phyloP scores from a whole-genome alignment of 2,797 vertebrate genomes.

The Micromesistius poutassou region DNA sequence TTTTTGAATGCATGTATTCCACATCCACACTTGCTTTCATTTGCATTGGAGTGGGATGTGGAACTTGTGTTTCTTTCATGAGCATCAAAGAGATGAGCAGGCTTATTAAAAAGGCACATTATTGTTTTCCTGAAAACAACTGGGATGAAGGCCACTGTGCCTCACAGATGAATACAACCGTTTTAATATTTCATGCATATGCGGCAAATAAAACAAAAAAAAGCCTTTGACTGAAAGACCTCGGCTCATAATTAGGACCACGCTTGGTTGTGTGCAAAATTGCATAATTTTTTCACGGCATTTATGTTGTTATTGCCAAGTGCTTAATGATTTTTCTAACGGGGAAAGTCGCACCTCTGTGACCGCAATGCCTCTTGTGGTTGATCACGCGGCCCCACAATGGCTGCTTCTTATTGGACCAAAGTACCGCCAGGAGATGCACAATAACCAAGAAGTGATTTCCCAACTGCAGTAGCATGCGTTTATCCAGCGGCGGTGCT shows the following conservation, averaged over 20 bases:
- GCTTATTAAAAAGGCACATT: conserved; percentile 3
- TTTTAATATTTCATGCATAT: conserved; percentile 17
- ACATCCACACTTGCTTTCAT: not conserved
- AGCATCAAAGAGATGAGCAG: conserved; percentile 2
- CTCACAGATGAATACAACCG: not conserved
- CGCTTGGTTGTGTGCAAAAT: not conserved
- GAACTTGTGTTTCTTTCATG: not conserved
- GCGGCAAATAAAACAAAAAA: not conserved
- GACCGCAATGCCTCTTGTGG: not conserved
- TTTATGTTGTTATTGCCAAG: not conserved
- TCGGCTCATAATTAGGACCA: not conserved
- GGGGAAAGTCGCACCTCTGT: not conserved
- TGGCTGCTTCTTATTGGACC: not conserved
- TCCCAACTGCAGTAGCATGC: not conserved
- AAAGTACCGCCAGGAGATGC: not conserved
- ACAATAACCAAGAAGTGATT: not conserved
- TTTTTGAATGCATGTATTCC: not conserved
- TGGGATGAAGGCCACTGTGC: not conserved
- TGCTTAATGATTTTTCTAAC: not conserved
- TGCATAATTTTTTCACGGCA: not conserved
- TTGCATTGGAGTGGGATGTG: not conserved
- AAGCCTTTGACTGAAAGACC: not conserved
- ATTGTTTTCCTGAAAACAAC: not conserved
- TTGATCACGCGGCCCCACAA: not conserved
- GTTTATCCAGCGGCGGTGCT: not conserved